Evolutionary conservation across 2,888 invertebrate species (phyloP), one percentile per base, ranked within the genome.

Genomic region (Agrotis segetum): DNA sequence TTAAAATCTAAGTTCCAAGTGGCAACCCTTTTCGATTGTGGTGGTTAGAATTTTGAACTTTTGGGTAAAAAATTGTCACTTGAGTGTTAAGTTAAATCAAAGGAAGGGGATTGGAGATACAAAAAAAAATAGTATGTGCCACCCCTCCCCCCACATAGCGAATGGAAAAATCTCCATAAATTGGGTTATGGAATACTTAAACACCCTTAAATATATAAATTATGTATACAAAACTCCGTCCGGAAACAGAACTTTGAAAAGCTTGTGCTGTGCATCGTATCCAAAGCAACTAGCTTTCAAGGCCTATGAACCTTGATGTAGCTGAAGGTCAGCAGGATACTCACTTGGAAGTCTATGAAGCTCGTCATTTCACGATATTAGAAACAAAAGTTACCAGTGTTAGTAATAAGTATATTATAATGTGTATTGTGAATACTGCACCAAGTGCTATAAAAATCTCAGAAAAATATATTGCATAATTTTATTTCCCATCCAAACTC

Each of bases 401-500:
- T 52, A 11, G 40, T 40, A 40, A 40, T 40, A 34, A 34, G 7
- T 21, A 19, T 19, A 67, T 19, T 19, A 40, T 68, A 44, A 40
- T 46, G 66, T 29, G 3, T 71, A 67, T 47, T 44, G 29, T 49
- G 2, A 29, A 50, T 29, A 46, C 4, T 44, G 50, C 71, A 77
- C 71, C 34, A 77, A 70, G 50, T 77, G 71, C 50, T 71, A 49
- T 49, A 24, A 61, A 62, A 56, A 60, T 52, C 24, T 46, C 74
- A 19, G 44, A 47, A 14, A 73, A 66, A 61, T 40, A 78, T 50
- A 21, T 46, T 77, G 13, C 59, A 19, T 61, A 40, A 56, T 46
- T 50, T 53, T 17, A 55, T 63, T 74, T 60, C 66, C 74, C 66
- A 66, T 66, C 75, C 79, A 56, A n/a, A 52, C 65, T 52, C 56